A percentile compares a stretch with the other conserved stretches of the same genome.
phyloP scores from a whole-genome alignment of 2,888 invertebrate species.

The Chironomus tentans region DNA sequence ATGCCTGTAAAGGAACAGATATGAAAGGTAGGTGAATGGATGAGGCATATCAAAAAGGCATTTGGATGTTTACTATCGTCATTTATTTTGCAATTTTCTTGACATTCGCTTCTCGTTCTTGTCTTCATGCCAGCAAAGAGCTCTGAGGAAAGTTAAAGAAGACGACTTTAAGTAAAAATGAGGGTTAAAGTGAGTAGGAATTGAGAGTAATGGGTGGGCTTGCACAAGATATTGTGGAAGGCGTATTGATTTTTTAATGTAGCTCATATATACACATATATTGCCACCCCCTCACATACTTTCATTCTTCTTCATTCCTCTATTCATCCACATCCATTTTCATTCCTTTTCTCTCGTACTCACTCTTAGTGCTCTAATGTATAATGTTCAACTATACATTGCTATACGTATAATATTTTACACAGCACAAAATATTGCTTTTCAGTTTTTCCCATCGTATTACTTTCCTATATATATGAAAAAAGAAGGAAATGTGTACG shows the following conservation, averaged over 20 bases:
- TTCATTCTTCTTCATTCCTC: neutral
- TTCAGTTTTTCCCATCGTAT: conserved; percentile 7
- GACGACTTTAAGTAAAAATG: neutral
- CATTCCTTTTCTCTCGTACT: neutral
- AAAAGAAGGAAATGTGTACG: neutral
- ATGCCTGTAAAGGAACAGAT: neutral
- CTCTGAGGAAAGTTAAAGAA: neutral
- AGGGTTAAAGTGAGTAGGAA: neutral
- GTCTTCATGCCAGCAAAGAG: neutral
- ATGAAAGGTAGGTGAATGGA: neutral
- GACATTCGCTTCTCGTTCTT: neutral
- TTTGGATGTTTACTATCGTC: neutral
- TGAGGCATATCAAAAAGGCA: neutral
- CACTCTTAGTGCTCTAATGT: neutral
- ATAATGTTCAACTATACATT: conserved; percentile 13
- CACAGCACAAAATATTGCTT: neutral
- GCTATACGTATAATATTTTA: neutral
- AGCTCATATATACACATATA: conserved; percentile 3
- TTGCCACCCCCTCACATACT: neutral
- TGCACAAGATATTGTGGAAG: neutral
- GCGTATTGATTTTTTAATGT: conserved; percentile 22
- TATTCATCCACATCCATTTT: neutral
- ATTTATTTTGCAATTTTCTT: neutral
- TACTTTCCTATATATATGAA: neutral
- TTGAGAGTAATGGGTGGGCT: neutral